These are phyloP conservation scores for Nothocercus julius DNA, from an alignment of 2,113 vertebrate genomes.

Conservation along the genomic window DNA sequence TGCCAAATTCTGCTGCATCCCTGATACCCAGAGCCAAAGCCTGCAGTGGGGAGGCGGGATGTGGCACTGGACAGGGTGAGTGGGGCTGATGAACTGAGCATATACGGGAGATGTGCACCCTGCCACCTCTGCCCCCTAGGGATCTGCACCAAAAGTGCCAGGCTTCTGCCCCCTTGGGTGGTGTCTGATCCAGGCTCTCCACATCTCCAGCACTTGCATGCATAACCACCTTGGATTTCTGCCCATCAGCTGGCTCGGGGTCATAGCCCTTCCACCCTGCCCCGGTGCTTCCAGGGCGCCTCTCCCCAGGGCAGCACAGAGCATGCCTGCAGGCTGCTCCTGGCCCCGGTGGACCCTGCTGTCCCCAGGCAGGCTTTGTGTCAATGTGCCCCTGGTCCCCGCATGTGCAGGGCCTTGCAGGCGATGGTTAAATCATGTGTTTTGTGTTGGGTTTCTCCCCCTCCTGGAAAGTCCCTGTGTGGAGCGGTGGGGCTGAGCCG, in stretches of 20 bases:
- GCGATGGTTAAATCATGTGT: slow-evolving; percentile 57
- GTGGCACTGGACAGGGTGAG: background rate
- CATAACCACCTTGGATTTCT: background rate
- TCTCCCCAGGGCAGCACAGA: background rate
- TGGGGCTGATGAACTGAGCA: background rate
- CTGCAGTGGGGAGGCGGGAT: fast-evolving
- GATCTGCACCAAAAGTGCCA: background rate
- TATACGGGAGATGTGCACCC: fast-evolving
- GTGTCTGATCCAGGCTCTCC: background rate
- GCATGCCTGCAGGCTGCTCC: fast-evolving
- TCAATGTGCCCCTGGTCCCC: background rate
- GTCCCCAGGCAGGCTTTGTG: fast-evolving
- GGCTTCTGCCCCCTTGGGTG: fast-evolving
- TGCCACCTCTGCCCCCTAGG: background rate
- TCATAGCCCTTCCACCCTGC: background rate
- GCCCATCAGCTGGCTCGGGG: fast-evolving
- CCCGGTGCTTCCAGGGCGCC: background rate
- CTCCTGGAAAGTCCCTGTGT: slow-evolving; percentile 72
- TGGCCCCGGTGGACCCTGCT: fast-evolving
- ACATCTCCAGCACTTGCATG: fast-evolving
- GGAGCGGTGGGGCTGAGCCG: slow-evolving; percentile 72
- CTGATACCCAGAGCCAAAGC: background rate
- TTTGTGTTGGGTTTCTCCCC: slow-evolving; percentile 69
- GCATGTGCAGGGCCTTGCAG: background rate
- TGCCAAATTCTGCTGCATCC: slow-evolving; percentile 19